phyloP scores from a whole-genome alignment of 2,888 invertebrate species.

The Dioctria linearis region DNA sequence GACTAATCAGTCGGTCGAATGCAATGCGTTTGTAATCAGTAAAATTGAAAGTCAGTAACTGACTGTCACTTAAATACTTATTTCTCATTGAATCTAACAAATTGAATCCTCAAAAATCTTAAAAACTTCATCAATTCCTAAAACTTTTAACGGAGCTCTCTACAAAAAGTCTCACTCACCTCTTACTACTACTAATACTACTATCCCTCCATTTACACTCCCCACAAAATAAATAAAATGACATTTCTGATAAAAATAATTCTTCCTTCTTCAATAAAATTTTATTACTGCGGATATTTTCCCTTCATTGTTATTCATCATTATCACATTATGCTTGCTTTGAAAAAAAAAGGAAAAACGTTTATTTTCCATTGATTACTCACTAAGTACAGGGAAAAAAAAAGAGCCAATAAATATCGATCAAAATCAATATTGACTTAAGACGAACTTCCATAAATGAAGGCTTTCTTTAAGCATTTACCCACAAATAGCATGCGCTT shows the following conservation, averaged over 20 bases:
- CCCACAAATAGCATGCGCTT: background rate
- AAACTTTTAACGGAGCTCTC: no score
- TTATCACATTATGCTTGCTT: slow-evolving; percentile 27
- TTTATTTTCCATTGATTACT: slow-evolving; percentile 29
- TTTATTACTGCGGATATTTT: slow-evolving; percentile 13
- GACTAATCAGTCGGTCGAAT: no score
- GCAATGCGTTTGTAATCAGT: no score
- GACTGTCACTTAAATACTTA: no score
- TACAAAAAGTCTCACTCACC: no score
- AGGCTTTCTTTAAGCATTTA: slow-evolving; percentile 26
- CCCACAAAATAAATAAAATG: background rate
- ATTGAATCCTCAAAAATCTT: no score
- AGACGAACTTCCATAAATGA: slow-evolving; percentile 34
- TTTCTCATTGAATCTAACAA: no score
- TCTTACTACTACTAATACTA: no score
- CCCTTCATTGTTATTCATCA: slow-evolving; percentile 34
- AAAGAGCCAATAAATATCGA: background rate
- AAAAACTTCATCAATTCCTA: no score
- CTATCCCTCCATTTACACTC: no score
- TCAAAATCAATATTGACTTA: slow-evolving; percentile 33
- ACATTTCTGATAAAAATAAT: slow-evolving; percentile 20
- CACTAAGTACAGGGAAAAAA: background rate
- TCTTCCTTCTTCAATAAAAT: slow-evolving; percentile 34
- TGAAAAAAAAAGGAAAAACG: background rate
- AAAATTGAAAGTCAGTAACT: no score